Conservation (phyloP, 2,888 invertebrate species). For the Andrena hattorfiana region DNA sequence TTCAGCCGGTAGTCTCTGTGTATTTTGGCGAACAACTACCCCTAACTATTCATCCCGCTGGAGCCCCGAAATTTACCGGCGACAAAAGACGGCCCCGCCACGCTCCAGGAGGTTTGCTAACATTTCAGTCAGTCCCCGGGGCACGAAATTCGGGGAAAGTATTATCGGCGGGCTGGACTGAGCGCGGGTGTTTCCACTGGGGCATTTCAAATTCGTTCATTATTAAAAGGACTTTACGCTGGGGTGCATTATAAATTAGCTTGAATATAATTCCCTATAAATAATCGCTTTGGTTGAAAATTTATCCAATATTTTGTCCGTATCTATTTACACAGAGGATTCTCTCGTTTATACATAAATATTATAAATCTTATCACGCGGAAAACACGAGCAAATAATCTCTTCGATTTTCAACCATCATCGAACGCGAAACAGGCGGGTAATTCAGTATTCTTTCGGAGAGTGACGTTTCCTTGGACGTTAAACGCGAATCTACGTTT, state of each 20-base stretch:
- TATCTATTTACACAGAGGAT: too few relatives aligned
- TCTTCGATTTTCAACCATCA: background rate
- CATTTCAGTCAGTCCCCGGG: background rate
- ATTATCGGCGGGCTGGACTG: background rate
- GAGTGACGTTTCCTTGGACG: background rate
- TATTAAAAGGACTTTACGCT: background rate
- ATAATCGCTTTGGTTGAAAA: too few relatives aligned
- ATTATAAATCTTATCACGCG: background rate
- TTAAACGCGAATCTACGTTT: background rate
- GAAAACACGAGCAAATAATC: background rate
- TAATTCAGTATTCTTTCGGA: background rate
- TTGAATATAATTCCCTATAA: too few relatives aligned
- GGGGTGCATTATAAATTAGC: background rate
- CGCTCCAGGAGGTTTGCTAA: conserved; percentile 12
- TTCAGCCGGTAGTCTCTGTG: conserved; percentile 58
- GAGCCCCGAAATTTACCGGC: conserved; percentile 59
- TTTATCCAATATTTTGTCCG: too few relatives aligned
- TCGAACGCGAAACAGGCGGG: background rate
- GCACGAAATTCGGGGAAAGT: background rate
- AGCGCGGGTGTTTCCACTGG: background rate
- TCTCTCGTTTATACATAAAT: too few relatives aligned
- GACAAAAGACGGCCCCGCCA: conserved; percentile 44
- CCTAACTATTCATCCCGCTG: conserved; percentile 28
- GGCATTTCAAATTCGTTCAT: background rate
- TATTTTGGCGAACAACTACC: conserved; percentile 51